Percentiles rank a stretch among this genome's conserved stretches.
Conservation (phyloP, 2,888 invertebrate species). For the Drosophila antonietae region DNA sequence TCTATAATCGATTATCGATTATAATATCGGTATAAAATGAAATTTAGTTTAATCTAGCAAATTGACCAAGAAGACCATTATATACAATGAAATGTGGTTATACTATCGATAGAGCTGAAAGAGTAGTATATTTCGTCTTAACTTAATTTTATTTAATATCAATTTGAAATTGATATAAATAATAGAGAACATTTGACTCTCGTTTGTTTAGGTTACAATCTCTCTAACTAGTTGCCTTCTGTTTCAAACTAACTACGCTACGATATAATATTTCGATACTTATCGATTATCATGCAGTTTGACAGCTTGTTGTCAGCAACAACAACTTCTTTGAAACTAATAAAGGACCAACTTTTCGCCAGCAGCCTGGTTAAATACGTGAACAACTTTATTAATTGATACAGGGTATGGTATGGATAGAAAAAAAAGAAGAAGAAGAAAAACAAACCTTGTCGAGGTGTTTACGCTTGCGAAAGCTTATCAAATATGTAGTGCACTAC, state of each 20-base stretch:
- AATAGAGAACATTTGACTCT: too few relatives aligned
- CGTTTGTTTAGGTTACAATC: background rate
- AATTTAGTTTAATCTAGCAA: too few relatives aligned
- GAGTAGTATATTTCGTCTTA: too few relatives aligned
- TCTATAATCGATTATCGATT: too few relatives aligned
- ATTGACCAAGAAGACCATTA: too few relatives aligned
- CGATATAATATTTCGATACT: background rate
- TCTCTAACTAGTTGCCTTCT: background rate
- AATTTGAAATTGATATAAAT: too few relatives aligned
- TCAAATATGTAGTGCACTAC: slow-evolving; percentile 60
- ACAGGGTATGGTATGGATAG: background rate
- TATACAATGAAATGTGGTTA: too few relatives aligned
- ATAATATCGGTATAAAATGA: too few relatives aligned
- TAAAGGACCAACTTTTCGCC: slow-evolving; percentile 6
- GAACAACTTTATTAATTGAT: slow-evolving; percentile 6
- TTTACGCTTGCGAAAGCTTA: slow-evolving; percentile 70
- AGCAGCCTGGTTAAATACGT: background rate
- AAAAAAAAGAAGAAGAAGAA: background rate
- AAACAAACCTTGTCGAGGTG: slow-evolving; percentile 62
- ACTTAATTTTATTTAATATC: too few relatives aligned
- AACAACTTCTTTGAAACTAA: background rate
- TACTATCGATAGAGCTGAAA: too few relatives aligned
- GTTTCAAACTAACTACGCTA: background rate
- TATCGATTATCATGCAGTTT: slow-evolving; percentile 4
- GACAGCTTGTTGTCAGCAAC: background rate